Percentiles rank a stretch among this genome's conserved stretches.
Evolutionary conservation across 1,140 invertebrate species (phyloP).

Genomic region (Saxidomus purpurata): DNA sequence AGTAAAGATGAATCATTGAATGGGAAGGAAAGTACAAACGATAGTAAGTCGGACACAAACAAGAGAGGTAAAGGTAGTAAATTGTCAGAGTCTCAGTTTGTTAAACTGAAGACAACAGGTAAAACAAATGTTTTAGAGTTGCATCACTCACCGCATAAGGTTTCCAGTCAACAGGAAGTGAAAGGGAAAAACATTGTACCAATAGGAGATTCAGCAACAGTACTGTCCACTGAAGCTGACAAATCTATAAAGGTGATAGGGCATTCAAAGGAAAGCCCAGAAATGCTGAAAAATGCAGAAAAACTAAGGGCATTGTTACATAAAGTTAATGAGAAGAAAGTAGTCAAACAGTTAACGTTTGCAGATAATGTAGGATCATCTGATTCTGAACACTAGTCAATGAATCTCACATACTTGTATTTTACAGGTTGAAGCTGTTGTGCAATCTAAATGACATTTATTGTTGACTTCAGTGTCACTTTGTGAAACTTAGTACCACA

Average conservation of each 20-base stretch:
- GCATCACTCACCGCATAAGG: neutral
- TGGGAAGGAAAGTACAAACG: neutral
- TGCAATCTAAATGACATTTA: too few species aligned
- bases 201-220: neutral
- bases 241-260: neutral
- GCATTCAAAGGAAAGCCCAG: neutral
- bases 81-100: neutral
- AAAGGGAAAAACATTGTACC: neutral
- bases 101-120: neutral
- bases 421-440: too few species aligned
- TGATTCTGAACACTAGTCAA: neutral
- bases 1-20: neutral
- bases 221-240: neutral
- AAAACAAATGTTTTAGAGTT: neutral
- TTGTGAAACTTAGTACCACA: too few species aligned
- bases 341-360: neutral
- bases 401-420: too few species aligned
- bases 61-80: too few species aligned
- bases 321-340: neutral
- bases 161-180: neutral
- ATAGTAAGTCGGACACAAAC: too few species aligned
- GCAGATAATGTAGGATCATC: neutral
- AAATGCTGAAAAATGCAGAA: neutral
- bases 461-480: too few species aligned
- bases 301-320: neutral